Base-by-base conservation (phyloP, 2,888 invertebrate species). In the Caenorhabditis parvicauda region DNA sequence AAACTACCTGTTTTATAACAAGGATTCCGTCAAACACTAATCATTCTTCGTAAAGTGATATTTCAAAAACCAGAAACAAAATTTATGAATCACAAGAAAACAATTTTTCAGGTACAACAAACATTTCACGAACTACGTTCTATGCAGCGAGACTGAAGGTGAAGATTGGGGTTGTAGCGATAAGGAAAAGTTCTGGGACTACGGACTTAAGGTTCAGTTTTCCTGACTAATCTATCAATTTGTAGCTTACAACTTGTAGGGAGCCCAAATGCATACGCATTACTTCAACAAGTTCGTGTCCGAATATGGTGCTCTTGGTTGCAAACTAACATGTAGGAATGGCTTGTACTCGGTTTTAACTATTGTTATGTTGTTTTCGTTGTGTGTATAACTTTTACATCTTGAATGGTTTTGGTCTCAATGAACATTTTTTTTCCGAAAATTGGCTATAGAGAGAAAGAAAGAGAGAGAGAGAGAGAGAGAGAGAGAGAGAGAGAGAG, bases 241-340 rank as follows among this genome's bases (percentile, higher is more conserved):
- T 35, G 6, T 7, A 22, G n/a, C 2, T 45, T 12, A 39, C 1
- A 2, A 6, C 43, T 55, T 64, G 25, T 43, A 68, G 63, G 68
- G 54, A 4, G 60, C 60, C 37, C 51, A 56, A 37, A 58, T 63
- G 29, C 69, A 69, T 42, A 54, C 65, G 3, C 56, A 63, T 49
- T 69, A 69, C 25, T 69, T 69, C 58, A 66, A 66, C 35, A 64
- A 66, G 22, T 65, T 64, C 47, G 53, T 69, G 5, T 64, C 65
- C 12, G 59, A 62, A 44, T 69, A 62, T 46, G 69, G 69, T 21
- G 51, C 64, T 29, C 25, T 50, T 1, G 69, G 69, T 4, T 69
- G 69, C 42, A 58, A 51, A 6, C 46, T 50, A 19, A 22, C 51
- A 21, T 25, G 49, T 41, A 42, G 24, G 37, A 39, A 14, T 3